Evolutionary conservation across 2,113 vertebrate genomes (phyloP), one percentile per base, ranked within the genome.

Genomic region (Gadus macrocephalus): DNA sequence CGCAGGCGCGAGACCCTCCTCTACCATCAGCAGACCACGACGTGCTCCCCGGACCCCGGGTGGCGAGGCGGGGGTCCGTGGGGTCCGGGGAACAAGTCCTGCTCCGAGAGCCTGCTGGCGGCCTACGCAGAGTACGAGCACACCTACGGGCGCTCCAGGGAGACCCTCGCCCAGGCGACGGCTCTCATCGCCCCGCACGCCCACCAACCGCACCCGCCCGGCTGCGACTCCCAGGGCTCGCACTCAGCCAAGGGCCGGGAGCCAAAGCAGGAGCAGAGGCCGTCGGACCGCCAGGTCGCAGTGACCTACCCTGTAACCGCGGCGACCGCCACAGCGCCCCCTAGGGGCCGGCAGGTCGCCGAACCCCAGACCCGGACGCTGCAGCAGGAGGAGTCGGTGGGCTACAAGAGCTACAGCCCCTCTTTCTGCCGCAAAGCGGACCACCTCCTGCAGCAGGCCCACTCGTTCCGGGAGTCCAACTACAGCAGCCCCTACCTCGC

Each of bases 401-500:
- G 94, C 11, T 96, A 95, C 82, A 89, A 91, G 53, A 96, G 94
- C 84, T 94, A 95, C 76, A 97, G 95, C 80, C 94, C 94, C 0
- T 94, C 94, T 2, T 96, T 95, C 85, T 92, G 92, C 82, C 92
- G 89, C 49, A 93, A 93, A 83, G 91, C 93, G 0, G 91, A 90
- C 27, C 92, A 93, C 67, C 83, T 95, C 74, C 78, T 88, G 70
- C 93, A 95, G 14, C 93, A 95, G n/a, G 91, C 94, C 5, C 93
- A 94, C 62, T 94, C 95, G 70, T 94, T 94, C 79, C 90, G 90
- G 16, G 95, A 98, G 76, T 88, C 93, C 0, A 72, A 85, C 15
- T 93, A 94, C 4, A 90, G 90, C 0, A 91, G 93, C 0, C 89
- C 91, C 80, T 69, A 90, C 72, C 75, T 94, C 6, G 78, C 53